Conservation (phyloP, 2,113 vertebrate species). For the Australoheros scitulus region DNA sequence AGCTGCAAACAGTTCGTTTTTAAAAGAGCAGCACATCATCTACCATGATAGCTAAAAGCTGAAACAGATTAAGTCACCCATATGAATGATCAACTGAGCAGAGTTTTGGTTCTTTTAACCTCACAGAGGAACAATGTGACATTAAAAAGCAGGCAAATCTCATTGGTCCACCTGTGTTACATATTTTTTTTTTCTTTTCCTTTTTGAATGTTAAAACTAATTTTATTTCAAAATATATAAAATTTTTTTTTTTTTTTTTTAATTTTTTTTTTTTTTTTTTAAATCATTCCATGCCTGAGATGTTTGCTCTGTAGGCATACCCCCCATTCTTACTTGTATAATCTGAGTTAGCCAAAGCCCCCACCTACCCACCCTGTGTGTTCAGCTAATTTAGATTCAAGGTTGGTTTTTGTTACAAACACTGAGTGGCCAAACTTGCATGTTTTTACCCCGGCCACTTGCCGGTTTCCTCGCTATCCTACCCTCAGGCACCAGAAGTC, state of each 20-base stretch:
- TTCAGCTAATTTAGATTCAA: conserved; percentile 64
- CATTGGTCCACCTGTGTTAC: background rate
- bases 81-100: background rate
- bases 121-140: background rate
- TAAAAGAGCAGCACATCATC: background rate
- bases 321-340: background rate
- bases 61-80: background rate
- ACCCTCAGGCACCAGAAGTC: conserved; percentile 42
- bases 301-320: background rate
- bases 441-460: conserved; percentile 41
- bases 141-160: background rate
- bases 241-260: background rate
- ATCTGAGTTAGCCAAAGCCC: background rate
- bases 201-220: too few relatives aligned
- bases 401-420: conserved; percentile 51
- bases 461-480: conserved; percentile 59
- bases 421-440: conserved; percentile 43
- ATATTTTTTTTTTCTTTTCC: too few relatives aligned
- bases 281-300: background rate
- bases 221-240: background rate
- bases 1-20: background rate
- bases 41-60: background rate
- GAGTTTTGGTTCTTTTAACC: background rate
- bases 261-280: background rate
- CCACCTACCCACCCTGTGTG: background rate